Base-by-base conservation (phyloP, 2,113 vertebrate species). In the Laterallus jamaicensis region DNA sequence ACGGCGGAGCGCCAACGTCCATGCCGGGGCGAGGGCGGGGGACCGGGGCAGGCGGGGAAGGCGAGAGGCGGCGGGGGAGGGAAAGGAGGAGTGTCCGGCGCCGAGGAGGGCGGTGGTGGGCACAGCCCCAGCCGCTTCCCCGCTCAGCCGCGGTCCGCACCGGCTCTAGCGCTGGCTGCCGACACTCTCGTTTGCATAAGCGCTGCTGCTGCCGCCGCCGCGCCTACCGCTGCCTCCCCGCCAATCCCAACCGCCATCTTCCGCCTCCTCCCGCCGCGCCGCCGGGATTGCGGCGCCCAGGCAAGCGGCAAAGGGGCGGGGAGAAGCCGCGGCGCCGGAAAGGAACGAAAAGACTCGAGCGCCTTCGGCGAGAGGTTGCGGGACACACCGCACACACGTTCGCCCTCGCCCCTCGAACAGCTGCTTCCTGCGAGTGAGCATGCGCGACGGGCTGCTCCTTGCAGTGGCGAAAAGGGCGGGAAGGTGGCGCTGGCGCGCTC, bases 211-310 rank as follows among this genome's bases (percentile, higher is more conserved):
- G 25, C 49, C 35, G 10, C 74, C 40, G 10, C 74, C 64, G 89
- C 92, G 31, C 73, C 80, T 37, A 80, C 95, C 55, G 5, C 64
- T 39, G 21, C 76, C 89, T 29, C 88, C 94, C 92, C 91, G 96
- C 97, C 98, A 97, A 98, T 97, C 98, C 97, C 95, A 82, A 97
- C 97, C 99, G 98, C 99, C 98, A 99, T 99, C 98, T 99, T 99
- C 98, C 98, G 35, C 96, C 96, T 96, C 66, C 85, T 81, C 82
- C 83, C n/a, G 68, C 88, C 70, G 66, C 60, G 47, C 79, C 73
- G 82, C 86, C 68, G 74, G 47, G 89, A n/a, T 64, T 62, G 66
- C 78, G 31, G 70, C 54, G 37, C 59, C 35, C 60, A 14, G 54
- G 13, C 52, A 15, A 44, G 59, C 40, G 16, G 86, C 10, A 24